Percentiles rank a stretch among this genome's conserved stretches.
Evolutionary conservation across 2,888 invertebrate species (phyloP).

Genomic region (Charanyca ferruginea): DNA sequence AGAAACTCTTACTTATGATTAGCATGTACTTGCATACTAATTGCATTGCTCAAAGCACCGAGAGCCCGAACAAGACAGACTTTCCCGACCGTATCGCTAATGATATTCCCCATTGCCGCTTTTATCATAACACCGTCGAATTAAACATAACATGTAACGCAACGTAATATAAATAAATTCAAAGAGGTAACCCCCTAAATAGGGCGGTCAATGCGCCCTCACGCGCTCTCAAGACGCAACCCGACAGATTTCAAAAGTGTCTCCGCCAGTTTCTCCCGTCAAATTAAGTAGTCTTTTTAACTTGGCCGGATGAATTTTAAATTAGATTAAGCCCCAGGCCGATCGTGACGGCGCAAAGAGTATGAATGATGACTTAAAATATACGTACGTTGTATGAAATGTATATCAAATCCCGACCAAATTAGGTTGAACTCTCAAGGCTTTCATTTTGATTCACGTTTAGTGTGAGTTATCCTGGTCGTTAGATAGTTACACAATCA

Average conservation of each 20-base stretch:
- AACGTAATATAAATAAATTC: conserved; percentile 72
- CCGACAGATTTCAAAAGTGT: conserved; percentile 77
- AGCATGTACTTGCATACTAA: conserved; percentile 59
- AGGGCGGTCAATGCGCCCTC: conserved; percentile 85
- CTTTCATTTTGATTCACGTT: conserved; percentile 56
- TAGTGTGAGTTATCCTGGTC: conserved; percentile 61
- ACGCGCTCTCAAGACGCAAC: conserved; percentile 82
- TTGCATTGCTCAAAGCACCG: conserved; percentile 49
- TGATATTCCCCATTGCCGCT: conserved; percentile 61
- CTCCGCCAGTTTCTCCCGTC: conserved; percentile 66
- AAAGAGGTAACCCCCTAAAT: conserved; percentile 81
- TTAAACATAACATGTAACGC: conserved; percentile 70
- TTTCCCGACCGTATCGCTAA: conserved; percentile 63
- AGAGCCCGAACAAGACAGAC: conserved; percentile 38
- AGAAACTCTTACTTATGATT: conserved; percentile 54
- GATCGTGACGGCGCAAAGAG: conserved; percentile 88
- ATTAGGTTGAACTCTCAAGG: conserved; percentile 61
- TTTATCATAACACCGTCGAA: conserved; percentile 60
- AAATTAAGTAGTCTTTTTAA: conserved; percentile 83
- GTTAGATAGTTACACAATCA: conserved; percentile 77
- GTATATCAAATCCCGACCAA: conserved; percentile 70
- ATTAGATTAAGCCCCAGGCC: conserved; percentile 86
- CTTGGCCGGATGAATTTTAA: conserved; percentile 86
- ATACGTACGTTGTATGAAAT: conserved; percentile 65
- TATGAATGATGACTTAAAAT: conserved; percentile 87